Percentiles rank a stretch among this genome's conserved stretches.
phyloP scores from a whole-genome alignment of 2,888 invertebrate genomes.

The Platypus cylindrus region DNA sequence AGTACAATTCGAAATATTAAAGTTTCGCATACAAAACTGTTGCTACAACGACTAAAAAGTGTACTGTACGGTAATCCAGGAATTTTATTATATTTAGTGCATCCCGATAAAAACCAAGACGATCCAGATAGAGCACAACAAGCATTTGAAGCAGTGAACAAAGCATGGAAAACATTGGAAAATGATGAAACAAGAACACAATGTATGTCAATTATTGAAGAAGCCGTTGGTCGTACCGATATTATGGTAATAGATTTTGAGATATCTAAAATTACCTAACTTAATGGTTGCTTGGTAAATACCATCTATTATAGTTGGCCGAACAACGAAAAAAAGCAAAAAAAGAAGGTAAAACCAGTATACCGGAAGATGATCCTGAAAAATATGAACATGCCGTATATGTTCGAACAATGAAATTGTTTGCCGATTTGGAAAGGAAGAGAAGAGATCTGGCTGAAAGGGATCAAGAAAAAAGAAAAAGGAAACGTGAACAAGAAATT shows the following conservation, averaged over 20 bases:
- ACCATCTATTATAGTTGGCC: conserved; percentile 65
- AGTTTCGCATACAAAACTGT: neutral
- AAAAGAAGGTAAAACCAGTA: conserved; percentile 76
- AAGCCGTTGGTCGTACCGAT: conserved; percentile 89
- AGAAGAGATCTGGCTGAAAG: conserved; percentile 75
- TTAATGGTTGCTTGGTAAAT: conserved; percentile 1
- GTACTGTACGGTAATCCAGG: no score
- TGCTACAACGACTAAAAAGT: neutral
- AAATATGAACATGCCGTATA: conserved; percentile 88
- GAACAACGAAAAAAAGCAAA: conserved; percentile 90
- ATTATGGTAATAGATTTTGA: conserved; percentile 54
- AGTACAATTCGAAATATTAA: neutral
- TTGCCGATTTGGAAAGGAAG: conserved; percentile 93
- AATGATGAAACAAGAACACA: conserved; percentile 86
- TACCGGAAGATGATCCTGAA: conserved; percentile 77
- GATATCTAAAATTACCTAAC: neutral
- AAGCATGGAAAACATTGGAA: conserved; percentile 91
- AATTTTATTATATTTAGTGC: conserved; percentile 54
- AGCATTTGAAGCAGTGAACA: conserved; percentile 85
- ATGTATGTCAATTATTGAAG: conserved; percentile 93
- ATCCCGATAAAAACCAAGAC: conserved; percentile 98
- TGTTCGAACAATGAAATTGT: conserved; percentile 95
- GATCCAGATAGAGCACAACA: conserved; percentile 88
- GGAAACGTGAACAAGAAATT: conserved; percentile 87
- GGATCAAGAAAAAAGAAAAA: conserved; percentile 85